A percentile compares a stretch with the other conserved stretches of the same genome.
These are phyloP conservation scores for Akabosia matsudoensis DNA, from an alignment of 1,140 invertebrate species.

Conservation along the genomic window DNA sequence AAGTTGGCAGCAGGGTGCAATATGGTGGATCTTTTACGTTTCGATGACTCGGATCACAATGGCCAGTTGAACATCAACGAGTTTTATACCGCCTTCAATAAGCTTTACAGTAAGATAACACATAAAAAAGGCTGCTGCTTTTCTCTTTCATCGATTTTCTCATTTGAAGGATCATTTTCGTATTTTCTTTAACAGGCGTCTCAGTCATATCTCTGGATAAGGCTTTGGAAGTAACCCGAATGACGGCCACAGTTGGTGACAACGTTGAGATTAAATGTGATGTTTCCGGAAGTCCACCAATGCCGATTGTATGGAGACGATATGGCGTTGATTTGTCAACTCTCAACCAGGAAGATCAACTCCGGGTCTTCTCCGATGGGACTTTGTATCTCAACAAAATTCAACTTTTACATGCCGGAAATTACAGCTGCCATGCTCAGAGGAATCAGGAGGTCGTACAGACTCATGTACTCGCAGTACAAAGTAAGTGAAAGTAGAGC, in stretches of 20 bases:
- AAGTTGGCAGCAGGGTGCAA: conserved; percentile 63
- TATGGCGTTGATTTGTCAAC: conserved; percentile 65
- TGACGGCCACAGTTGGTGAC: conserved; percentile 67
- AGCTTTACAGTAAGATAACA: conserved; percentile 70
- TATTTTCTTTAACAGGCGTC: conserved; percentile 59
- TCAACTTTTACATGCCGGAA: conserved; percentile 72
- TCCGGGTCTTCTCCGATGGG: conserved; percentile 68
- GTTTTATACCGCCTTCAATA: conserved; percentile 72
- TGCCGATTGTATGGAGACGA: conserved; percentile 69
- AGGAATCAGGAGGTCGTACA: conserved; percentile 71
- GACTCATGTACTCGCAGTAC: conserved; percentile 70
- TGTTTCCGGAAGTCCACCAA: conserved; percentile 66
- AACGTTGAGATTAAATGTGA: conserved; percentile 79
- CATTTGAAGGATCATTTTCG: neutral
- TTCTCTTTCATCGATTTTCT: neutral
- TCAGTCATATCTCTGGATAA: conserved; percentile 71
- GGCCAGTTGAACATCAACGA: conserved; percentile 66
- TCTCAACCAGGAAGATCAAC: conserved; percentile 62
- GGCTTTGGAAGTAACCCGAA: conserved; percentile 66
- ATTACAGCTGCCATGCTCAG: conserved; percentile 75
- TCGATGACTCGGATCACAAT: conserved; percentile 66
- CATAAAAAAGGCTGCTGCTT: too few species aligned
- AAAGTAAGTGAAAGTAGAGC: conserved; percentile 63
- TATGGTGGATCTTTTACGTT: conserved; percentile 65
- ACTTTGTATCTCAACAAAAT: conserved; percentile 72